Base-by-base conservation (phyloP, 1,140 invertebrate genomes). In the Conus ventricosus region DNA sequence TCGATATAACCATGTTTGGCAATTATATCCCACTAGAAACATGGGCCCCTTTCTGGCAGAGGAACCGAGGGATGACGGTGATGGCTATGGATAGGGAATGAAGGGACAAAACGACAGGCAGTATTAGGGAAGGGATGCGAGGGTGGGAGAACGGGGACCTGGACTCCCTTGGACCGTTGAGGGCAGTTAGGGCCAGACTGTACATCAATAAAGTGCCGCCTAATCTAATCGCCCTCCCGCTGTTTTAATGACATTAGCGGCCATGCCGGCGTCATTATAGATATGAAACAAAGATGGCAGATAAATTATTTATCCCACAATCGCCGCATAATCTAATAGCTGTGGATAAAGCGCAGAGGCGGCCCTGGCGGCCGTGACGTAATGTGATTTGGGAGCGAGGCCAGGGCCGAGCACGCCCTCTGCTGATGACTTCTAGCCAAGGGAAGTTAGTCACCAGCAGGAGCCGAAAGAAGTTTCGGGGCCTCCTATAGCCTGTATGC, bases 281-380 rank as follows among this genome's bases (percentile, higher is more conserved):
- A 92, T 92, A 92, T 91, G 92, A 92, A 91, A 91, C 91, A 92
- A 91, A 91, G 90, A 91, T 92, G 90, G 90, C 89, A 88, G 90
- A 89, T 92, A 91, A 92, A 92, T 92, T 91, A 92, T 92, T 92
- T 91, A 92, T 91, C 90, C 87, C 84, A 85, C 88, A 90, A 91
- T 90, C 88, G 87, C 75, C 87, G 11, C 57, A 80, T 91, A 92
- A 92, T 92, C 90, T 88, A 92, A 92, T 92, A 85, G 86, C 81
- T 88, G 88, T 92, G 92, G 92, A 92, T 91, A 92, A 90, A 92
- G 90, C 90, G 89, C 91, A 92, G 90, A 88, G 87, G 84, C 90
- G 83, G 76, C 85, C 75, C n/a, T 60, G 67, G 67, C 57, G 57
- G 81, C 87, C 83, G 88, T 89, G 89, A 87, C 89, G 81, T 90